phyloP scores from a whole-genome alignment of 1,140 invertebrate species.

The Aradophagus sp. region DNA sequence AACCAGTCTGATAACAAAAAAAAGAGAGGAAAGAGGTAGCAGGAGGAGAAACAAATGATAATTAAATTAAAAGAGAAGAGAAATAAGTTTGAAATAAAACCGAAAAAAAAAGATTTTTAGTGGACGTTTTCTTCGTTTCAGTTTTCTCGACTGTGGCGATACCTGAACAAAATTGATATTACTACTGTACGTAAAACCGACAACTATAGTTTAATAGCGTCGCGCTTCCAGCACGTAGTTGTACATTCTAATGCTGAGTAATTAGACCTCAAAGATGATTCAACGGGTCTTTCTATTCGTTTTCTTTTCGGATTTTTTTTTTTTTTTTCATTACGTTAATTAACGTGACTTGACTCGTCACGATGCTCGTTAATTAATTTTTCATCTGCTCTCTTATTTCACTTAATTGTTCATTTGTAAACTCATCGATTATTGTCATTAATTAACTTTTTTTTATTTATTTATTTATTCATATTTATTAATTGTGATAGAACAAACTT shows the following conservation, averaged over 20 bases:
- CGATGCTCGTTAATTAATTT: too few relatives aligned
- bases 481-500: constrained; percentile 28
- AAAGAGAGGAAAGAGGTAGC: constrained; percentile 15
- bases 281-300: too few relatives aligned
- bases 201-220: constrained; percentile 30
- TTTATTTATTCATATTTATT: constrained; percentile 32
- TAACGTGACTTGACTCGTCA: too few relatives aligned
- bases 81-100: constrained; percentile 44
- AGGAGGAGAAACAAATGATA: constrained; percentile 6
- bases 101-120: constrained; percentile 22
- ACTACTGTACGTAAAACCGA: constrained; percentile 32
- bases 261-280: too few relatives aligned
- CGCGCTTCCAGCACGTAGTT: constrained; percentile 27
- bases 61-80: constrained; percentile 6
- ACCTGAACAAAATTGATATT: constrained; percentile 41
- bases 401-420: constrained; percentile 46
- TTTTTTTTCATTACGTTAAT: constrained; percentile 28
- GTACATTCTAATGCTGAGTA: too few relatives aligned
- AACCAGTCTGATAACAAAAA: constrained; percentile 46
- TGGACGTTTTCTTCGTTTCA: constrained; percentile 20
- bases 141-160: constrained; percentile 28
- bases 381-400: too few relatives aligned
- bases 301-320: constrained; percentile 12
- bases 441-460: constrained; percentile 15
- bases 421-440: constrained; percentile 1